Evolutionary conservation across 2,888 invertebrate genomes (phyloP), one percentile per base, ranked within the genome.

Genomic region (Drosophila cyrtoloma): DNA sequence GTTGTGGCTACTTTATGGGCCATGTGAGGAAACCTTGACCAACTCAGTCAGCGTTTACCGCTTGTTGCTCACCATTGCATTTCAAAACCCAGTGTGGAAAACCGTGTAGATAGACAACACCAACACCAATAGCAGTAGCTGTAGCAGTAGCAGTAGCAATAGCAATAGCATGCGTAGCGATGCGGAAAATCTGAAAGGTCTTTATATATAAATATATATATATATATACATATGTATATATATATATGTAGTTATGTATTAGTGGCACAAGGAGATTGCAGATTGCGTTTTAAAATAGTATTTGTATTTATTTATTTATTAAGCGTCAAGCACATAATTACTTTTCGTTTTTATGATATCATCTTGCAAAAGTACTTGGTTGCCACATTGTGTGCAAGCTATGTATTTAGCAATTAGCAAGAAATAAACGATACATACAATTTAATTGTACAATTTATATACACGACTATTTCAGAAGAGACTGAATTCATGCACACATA

Each of bases 141-240:
- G 47, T 44, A 14, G 44, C n/a, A n/a, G 5, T 44, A 44, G 47
- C 22, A 47, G 1, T 47, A 47, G 47, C 71, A 55, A 7, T 47
- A 22, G 32, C 66, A 76, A 69, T 66, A 76, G 63, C 72, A 84
- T 70, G 76, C 69, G 74, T 75, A 84, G 67, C 88, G 77, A 88
- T 75, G 89, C 89, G 86, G 86, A 86, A 86, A 86, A 90, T 86
- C 84, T 80, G 86, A 90, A 78, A 90, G 86, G 75, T 84, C 64
- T 71, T 39, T 52, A 57, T 57, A 65, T 47, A 47, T 22, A 60
- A 53, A 73, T 47, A 47, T 22, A 44, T 7, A 28, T 7, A 28
- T 12, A 12, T 26, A 22, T 14, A 6, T 44, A 47, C 5, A 12
- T 16, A 26, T 47, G 5, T 9, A 16, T 16, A 14, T 14, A 22